Evolutionary conservation across 2,113 vertebrate genomes (phyloP), one percentile per base, ranked within the genome.

Genomic region (Fregetta grallaria): DNA sequence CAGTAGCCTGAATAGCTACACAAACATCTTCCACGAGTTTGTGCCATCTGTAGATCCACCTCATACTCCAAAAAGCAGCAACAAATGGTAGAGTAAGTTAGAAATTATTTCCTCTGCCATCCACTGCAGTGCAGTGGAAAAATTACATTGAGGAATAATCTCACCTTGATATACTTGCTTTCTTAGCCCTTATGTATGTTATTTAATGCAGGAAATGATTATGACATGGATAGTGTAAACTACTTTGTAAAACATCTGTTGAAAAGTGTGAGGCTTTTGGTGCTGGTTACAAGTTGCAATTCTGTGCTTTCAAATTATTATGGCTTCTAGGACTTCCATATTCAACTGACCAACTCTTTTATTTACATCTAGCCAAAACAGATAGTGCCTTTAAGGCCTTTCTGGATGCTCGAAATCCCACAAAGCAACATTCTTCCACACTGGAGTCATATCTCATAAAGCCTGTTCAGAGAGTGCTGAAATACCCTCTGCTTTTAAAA

Each of bases 391-490:
- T 99, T 90, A 99, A 99, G 97, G 98, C 99, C 53, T 99, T 99
- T 90, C 98, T 99, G 92, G 99, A 99, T 4, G 98, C 99, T 19
- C 99, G 98, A 82, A 99, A 99, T 94, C 99, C 99, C 73, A 99
- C 99, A 73, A 99, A 99, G 97, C 99, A 99, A 97, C 99, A 99
- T 93, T 99, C 99, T 5, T 99, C 99, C 84, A 99, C 99, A 6
- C 97, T 99, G 96, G 99, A 99, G 98, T 99, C 99, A 0, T 99
- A 99, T 96, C 99, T 99, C 95, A 99, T 99, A 96, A 99, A 99
- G 97, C 99, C 99, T 0, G 99, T 99, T 45, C 99, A 99, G 98
- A 98, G 99, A 88, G 99, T 99, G 90, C 98, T 99, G 71, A 99
- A 99, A 97, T 99, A 99, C 74, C 99, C 99, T 7, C 97, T 99